Evolutionary conservation across 2,888 invertebrate genomes (phyloP), one percentile per base, ranked within the genome.

Genomic region (Mimachlamys varia): DNA sequence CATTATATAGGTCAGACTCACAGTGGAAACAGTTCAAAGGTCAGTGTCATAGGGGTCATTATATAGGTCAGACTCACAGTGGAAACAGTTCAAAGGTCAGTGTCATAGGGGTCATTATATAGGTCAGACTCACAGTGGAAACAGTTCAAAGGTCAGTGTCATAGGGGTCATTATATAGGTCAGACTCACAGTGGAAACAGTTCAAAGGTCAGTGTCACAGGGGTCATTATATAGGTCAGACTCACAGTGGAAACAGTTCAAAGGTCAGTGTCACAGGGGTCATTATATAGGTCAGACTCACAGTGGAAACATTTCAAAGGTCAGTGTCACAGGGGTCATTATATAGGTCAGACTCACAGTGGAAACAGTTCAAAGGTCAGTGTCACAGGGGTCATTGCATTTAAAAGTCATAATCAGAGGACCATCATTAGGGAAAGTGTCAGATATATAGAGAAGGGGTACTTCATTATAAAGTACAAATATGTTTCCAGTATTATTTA

Each of bases 21-120:
- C 94, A 95, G 89, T 96, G 96, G 95, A 94, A 92, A 88, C 95
- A 96, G 89, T 95, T 96, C 88, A 95, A 94, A 94, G 94, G 95
- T 95, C 91, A 90, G 90, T 58, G 33, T 12, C 33, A 76, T 10
- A 76, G 33, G 33, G 27, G 58, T 58, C 58, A 58, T 58, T 58
- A 58, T 27, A 76, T 76, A 76, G 27, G 76, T 95, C 96, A 0
- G 95, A 95, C 53, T 94, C 92, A 37, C 94, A 95, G 89, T 96
- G 96, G 95, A 94, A 92, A 88, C 95, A 96, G 89, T 95, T 96
- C 88, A 95, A 94, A 94, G 94, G 95, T 95, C 91, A 90, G 90
- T 58, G 33, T 12, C 33, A 76, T 10, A 76, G 33, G 33, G 27
- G 58, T 58, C 58, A 19, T 22, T 58, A 58, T 27, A 76, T 27